Conservation (phyloP, 2,888 invertebrate species). For the Drosophila pullipes region DNA sequence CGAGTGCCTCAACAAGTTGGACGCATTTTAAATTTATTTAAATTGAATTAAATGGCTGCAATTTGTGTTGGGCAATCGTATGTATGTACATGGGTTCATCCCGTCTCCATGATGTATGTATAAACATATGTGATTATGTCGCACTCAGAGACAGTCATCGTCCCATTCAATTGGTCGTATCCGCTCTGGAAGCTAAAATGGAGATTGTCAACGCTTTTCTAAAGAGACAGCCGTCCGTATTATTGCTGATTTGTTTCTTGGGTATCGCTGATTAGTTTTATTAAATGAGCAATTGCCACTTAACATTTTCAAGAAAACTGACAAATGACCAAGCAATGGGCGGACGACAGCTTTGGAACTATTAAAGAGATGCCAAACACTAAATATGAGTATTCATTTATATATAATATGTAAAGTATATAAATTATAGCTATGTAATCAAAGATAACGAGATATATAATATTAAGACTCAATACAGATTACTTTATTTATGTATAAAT, state of each 20-base stretch:
- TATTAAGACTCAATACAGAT: not conserved
- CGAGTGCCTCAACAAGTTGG: conserved; percentile 63
- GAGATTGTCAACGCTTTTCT: conserved; percentile 74
- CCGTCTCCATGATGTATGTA: conserved; percentile 16
- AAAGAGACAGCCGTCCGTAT: conserved; percentile 19
- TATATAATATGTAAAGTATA: not conserved
- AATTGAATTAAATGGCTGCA: conserved; percentile 81
- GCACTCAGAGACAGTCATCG: conserved; percentile 65
- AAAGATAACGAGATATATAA: not conserved
- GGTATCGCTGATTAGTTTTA: conserved; percentile 70
- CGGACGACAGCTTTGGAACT: not conserved
- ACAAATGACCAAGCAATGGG: conserved; percentile 37
- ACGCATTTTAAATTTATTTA: conserved; percentile 80
- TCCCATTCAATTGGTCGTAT: conserved; percentile 81
- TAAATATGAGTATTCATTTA: not conserved
- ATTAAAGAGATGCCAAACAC: not conserved
- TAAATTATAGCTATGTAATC: not conserved
- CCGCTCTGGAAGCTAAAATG: conserved; percentile 77
- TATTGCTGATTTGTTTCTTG: conserved; percentile 57
- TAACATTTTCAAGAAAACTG: conserved; percentile 43
- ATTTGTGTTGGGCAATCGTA: conserved; percentile 65
- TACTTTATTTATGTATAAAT: not conserved
- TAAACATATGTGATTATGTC: conserved; percentile 5
- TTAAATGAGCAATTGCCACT: conserved; percentile 80
- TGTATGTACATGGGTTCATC: conserved; percentile 34